Evolutionary conservation across 53 echinoderm and acorn worm species (phyloP), one percentile per base, ranked within the genome.

Genomic region (Stichopus horrens): DNA sequence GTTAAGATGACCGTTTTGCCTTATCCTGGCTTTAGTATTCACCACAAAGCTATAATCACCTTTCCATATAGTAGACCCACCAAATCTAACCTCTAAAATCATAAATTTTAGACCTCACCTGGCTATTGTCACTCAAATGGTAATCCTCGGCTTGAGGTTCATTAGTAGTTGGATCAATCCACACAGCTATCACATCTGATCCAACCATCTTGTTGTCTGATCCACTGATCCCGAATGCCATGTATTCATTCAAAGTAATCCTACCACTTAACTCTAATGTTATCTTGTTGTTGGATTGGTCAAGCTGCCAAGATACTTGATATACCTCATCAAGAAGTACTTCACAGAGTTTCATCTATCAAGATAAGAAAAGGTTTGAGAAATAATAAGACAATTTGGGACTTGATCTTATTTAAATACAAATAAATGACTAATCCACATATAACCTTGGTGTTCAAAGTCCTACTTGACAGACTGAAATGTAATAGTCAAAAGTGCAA

Each of bases 171-270:
- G 21, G 58, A 82, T 91, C 84, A 23, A 94, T 75, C 91, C 88
- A 94, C 8, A 90, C 90, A 13, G 92, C 94, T 19, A 76, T 74
- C 52, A 94, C 92, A 79, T 96, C 96, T 13, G 94, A 92, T 7
- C 94, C 94, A 9, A 86, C 76, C 96, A 96, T 96, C 6, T 54
- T 63, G 11, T 67, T 75, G 21, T 92, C 85, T 7, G 96, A 93
- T 10, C 96, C 96, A 21, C 96, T 96, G 86, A 92, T 79, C 67
- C 96, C 95, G 81, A 96, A 96, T 23, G 92, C 81, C 89, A 96
- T 88, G 90, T 96, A 96, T 21, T 93, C 84, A 57, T 81, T 83
- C 21, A 73, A 21, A 4, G 74, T 6, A 56, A 91, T 68, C 51
- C 89, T 88, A 57, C 92, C 93, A 5, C 88, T 57, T 10, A 93